A percentile compares a stretch with the other conserved stretches of the same genome.
Evolutionary conservation across 2,113 vertebrate species (phyloP).

Genomic region (Irena cyanogastra): DNA sequence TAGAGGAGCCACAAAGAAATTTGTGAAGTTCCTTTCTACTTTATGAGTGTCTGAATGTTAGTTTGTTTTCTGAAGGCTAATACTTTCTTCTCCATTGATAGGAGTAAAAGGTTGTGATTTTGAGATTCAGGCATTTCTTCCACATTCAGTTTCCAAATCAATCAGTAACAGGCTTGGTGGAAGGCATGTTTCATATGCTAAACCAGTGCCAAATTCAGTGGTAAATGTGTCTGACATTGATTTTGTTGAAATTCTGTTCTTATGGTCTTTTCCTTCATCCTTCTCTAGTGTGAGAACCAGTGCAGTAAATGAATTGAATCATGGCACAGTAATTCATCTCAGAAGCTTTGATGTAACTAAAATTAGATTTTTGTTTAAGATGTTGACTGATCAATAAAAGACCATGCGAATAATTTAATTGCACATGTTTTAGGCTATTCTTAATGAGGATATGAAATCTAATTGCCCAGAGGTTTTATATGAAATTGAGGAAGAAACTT

Average conservation of each 20-base stretch:
- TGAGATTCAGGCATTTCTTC: background rate
- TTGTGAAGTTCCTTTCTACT: background rate
- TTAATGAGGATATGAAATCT: constrained; percentile 76
- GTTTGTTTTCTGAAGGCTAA: background rate
- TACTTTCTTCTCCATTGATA: background rate
- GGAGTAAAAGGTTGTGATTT: background rate
- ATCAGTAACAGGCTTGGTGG: background rate
- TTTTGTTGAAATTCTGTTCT: background rate
- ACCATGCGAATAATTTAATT: constrained; percentile 33
- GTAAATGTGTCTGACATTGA: background rate
- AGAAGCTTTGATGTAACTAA: background rate
- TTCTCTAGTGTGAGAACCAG: background rate
- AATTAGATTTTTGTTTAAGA: background rate
- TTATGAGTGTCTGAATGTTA: background rate
- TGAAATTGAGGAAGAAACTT: constrained; percentile 77
- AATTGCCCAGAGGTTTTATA: constrained; percentile 83
- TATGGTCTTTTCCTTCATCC: background rate
- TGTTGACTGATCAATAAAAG: background rate
- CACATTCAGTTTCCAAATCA: background rate
- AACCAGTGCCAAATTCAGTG: background rate
- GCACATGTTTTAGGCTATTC: constrained; percentile 75
- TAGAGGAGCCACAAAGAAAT: background rate
- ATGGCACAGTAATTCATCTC: background rate
- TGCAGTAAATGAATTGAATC: background rate
- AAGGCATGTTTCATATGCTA: background rate